Percentiles rank a stretch among this genome's conserved stretches.
Evolutionary conservation across 2,113 vertebrate genomes (phyloP).

Genomic region (Forbesichthys agassizii): DNA sequence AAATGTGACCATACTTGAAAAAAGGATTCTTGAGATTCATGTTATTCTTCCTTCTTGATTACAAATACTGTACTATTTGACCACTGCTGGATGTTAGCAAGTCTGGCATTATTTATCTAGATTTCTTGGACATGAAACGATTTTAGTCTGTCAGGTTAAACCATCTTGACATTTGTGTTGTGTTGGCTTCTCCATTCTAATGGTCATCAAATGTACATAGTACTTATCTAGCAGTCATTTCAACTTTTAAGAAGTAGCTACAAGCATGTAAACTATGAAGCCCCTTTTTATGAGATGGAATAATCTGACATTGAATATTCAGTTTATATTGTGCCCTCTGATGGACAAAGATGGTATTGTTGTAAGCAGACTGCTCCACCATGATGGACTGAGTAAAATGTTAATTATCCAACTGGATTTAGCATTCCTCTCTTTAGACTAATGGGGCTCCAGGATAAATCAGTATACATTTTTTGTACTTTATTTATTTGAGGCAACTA

Average conservation of each 20-base stretch:
- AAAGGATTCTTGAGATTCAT: slow-evolving; percentile 6
- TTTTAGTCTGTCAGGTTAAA: slow-evolving; percentile 12
- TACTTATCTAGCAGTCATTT: slow-evolving; percentile 51
- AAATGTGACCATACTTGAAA: slow-evolving; percentile 44
- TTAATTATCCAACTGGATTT: slow-evolving; percentile 29
- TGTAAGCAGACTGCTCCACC: slow-evolving; percentile 36
- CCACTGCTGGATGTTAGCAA: slow-evolving; percentile 12
- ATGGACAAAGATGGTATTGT: slow-evolving; percentile 52
- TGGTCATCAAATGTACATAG: slow-evolving; percentile 66
- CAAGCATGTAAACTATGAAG: slow-evolving; percentile 50
- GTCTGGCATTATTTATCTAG: slow-evolving; percentile 10
- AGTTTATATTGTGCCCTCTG: slow-evolving; percentile 53
- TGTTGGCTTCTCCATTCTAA: slow-evolving; percentile 44
- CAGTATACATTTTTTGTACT: no score
- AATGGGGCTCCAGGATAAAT: no score
- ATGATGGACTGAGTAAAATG: slow-evolving; percentile 21
- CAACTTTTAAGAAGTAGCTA: slow-evolving; percentile 55
- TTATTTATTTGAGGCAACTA: no score
- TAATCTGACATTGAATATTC: background rate
- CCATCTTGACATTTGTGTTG: slow-evolving; percentile 44
- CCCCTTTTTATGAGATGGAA: slow-evolving; percentile 23
- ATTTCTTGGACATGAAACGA: slow-evolving; percentile 2
- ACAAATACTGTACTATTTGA: slow-evolving; percentile 14
- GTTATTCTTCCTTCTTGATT: slow-evolving; percentile 1
- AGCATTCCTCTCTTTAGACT: background rate